Base-by-base conservation (phyloP, 2,797 vertebrate species). In the Cuniculus paca region DNA sequence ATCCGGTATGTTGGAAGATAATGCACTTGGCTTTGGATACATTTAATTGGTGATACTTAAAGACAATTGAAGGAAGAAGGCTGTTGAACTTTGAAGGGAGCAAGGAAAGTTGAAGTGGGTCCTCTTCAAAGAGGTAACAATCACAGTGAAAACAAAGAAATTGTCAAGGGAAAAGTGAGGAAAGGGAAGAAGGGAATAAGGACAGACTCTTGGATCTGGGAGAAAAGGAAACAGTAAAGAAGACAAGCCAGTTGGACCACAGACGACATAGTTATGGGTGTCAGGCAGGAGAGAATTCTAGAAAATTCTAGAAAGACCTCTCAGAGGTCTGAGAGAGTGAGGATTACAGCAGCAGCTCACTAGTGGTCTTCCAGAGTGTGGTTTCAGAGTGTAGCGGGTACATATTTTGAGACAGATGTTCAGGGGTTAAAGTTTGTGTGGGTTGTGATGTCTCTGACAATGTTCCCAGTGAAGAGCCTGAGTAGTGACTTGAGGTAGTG, bases 231-330 rank as follows among this genome's bases (percentile, higher is more conserved):
- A 50, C n/a, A 26, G 48, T 31, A 10, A 48, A 52, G 77, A 54
- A 61, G 20, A n/a, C 16, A 1, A 28, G 60, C 52, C 2, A 0
- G 5, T 12, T 1, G 39, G 52, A 24, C 60, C 1, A 4, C 17
- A 70, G 52, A 72, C 24, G 12, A 14, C 45, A 3, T 22, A 5
- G 17, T 39, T 7, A 17, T 20, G 22, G 79, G 39, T 54, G n/a
- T 34, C 28, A 48, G 31, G 65, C 56, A 28, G 42, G 42, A 45
- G 26, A 45, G 19, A 85, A 2, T 34, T 31, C 28, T 63, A 63
- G 61, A 63, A 72, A 45, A 42, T 92, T 91, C 74, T 36, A 74
- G 61, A 54, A 94, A 93, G 58, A 39, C 60, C 60, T 91, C 63
- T 31, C 60, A 50, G 88, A 63, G 60, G 58, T 11, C 42, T 11